Evolutionary conservation across 2,113 vertebrate genomes (phyloP).

Genomic region (Gobius niger): DNA sequence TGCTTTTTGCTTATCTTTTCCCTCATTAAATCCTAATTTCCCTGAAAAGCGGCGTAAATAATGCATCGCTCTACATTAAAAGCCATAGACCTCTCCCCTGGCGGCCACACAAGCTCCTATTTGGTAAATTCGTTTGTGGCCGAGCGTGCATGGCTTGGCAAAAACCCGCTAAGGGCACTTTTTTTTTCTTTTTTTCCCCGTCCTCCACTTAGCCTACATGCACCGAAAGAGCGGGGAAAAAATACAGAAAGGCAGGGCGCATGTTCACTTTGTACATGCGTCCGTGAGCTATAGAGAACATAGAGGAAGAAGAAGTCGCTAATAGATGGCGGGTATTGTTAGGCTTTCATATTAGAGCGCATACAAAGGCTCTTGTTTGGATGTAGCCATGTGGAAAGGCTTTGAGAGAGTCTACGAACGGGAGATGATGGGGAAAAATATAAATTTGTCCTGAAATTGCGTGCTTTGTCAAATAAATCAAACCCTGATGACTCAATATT

Average conservation of each 20-base stretch:
- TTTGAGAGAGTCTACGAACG: neutral
- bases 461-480: no score
- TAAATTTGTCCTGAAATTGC: no score
- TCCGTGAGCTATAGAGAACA: neutral
- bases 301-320: neutral
- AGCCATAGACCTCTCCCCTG: neutral
- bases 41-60: conserved; percentile 4
- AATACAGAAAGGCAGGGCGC: conserved; percentile 5
- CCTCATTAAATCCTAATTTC: neutral
- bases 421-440: neutral
- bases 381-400: neutral
- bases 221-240: conserved; percentile 31
- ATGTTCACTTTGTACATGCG: conserved; percentile 12
- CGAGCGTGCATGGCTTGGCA: conserved; percentile 27
- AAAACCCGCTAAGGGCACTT: conserved; percentile 9
- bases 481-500: no score
- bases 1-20: neutral
- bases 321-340: neutral
- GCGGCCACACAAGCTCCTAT: neutral
- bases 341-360: neutral
- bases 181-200: neutral
- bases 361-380: neutral
- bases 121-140: conserved; percentile 40
- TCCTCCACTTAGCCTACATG: conserved; percentile 39
- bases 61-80: conserved; percentile 5